A percentile compares a stretch with the other conserved stretches of the same genome.
phyloP scores from a whole-genome alignment of 2,888 invertebrate genomes.

The Mesorhabditis sp. region DNA sequence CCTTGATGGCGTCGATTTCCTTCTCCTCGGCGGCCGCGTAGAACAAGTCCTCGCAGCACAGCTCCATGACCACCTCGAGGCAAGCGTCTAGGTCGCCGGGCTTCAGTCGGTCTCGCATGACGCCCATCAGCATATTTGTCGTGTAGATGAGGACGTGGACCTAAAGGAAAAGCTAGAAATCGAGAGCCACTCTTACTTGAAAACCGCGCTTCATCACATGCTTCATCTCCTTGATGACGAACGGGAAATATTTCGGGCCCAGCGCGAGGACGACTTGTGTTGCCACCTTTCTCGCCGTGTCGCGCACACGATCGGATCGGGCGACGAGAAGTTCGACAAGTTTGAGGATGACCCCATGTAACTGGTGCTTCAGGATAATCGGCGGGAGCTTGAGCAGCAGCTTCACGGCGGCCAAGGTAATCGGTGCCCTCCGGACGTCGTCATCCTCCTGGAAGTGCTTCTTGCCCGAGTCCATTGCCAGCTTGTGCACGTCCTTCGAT shows the following conservation, averaged over 20 bases:
- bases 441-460: slow-evolving; percentile 65
- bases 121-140: slow-evolving; percentile 77
- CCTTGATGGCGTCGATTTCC: slow-evolving; percentile 77
- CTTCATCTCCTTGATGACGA: slow-evolving; percentile 77
- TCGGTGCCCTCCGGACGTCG: slow-evolving; percentile 82
- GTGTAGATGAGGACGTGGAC: slow-evolving; percentile 87
- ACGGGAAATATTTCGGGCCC: slow-evolving; percentile 76
- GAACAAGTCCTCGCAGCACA: slow-evolving; percentile 83
- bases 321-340: slow-evolving; percentile 85
- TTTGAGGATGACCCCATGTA: slow-evolving; percentile 69
- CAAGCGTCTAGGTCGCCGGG: slow-evolving; percentile 77
- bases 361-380: slow-evolving; percentile 57
- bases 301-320: slow-evolving; percentile 61
- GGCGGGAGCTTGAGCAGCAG: slow-evolving; percentile 78
- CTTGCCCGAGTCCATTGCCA: background rate
- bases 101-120: slow-evolving; percentile 66
- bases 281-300: slow-evolving; percentile 26
- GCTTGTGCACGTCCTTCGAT: background rate
- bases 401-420: slow-evolving; percentile 87
- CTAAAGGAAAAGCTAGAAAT: slow-evolving; percentile 38
- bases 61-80: slow-evolving; percentile 73
- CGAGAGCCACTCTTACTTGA: slow-evolving; percentile 64
- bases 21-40: slow-evolving; percentile 84
- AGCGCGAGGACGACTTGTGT: slow-evolving; percentile 79
- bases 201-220: slow-evolving; percentile 80